Evolutionary conservation across 2,113 vertebrate species (phyloP).

Genomic region (Tor tambroides): DNA sequence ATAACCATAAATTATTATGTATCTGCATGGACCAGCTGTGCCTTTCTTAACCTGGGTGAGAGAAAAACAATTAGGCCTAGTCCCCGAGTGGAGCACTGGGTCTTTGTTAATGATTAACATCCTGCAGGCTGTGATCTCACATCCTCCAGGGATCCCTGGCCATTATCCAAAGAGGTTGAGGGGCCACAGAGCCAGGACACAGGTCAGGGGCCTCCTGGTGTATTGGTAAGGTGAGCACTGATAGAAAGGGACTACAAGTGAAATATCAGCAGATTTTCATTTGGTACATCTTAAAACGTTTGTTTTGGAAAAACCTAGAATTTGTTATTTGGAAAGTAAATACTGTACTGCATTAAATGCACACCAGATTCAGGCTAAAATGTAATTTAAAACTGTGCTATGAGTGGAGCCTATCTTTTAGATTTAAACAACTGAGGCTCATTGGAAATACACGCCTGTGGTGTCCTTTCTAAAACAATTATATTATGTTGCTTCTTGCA

Average conservation of each 20-base stretch:
- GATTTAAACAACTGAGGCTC: not conserved
- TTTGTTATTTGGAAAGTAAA: not conserved
- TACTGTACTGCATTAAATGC: not conserved
- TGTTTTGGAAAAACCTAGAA: not conserved
- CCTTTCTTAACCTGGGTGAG: slow-evolving; percentile 33
- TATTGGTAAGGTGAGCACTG: slow-evolving; percentile 1
- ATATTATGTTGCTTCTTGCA: not conserved
- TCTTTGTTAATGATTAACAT: slow-evolving; percentile 51
- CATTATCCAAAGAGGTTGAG: slow-evolving; percentile 42
- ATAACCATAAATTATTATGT: slow-evolving; percentile 41
- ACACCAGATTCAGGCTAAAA: not conserved
- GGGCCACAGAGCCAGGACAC: slow-evolving; percentile 30
- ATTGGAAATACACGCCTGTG: not conserved
- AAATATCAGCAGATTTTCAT: slow-evolving; percentile 1
- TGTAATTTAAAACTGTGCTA: not conserved
- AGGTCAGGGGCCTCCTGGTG: slow-evolving; percentile 37
- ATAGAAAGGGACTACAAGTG: not conserved
- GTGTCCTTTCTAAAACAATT: not conserved
- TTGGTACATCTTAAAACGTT: not conserved
- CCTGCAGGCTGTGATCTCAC: slow-evolving; percentile 52
- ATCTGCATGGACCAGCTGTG: slow-evolving; percentile 47
- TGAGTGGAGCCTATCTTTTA: not conserved
- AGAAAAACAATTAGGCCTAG: slow-evolving; percentile 44
- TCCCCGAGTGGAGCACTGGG: slow-evolving; percentile 9
- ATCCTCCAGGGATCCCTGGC: slow-evolving; percentile 38